Evolutionary conservation across 1,140 invertebrate species (phyloP).

Genomic region (Panagrolaimus sp.): DNA sequence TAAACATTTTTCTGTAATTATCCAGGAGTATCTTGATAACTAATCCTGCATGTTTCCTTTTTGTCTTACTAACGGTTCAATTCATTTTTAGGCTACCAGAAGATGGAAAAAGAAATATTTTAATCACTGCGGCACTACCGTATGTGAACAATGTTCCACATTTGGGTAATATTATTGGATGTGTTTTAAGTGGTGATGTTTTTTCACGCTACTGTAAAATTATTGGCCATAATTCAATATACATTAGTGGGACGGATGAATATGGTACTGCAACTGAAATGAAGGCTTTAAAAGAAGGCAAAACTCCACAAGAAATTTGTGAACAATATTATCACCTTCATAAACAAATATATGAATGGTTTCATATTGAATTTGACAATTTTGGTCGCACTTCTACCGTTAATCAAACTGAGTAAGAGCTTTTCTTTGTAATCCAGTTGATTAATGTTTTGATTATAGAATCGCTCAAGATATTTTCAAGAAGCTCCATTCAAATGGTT

Average conservation of each 20-base stretch:
- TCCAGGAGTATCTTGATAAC: too few species aligned
- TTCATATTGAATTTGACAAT: slow-evolving; percentile 90
- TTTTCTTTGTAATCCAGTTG: background rate
- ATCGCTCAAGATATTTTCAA: slow-evolving; percentile 78
- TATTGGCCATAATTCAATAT: slow-evolving; percentile 82
- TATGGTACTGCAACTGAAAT: slow-evolving; percentile 99
- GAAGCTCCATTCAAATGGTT: slow-evolving; percentile 76
- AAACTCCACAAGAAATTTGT: slow-evolving; percentile 87
- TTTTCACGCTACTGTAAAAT: slow-evolving; percentile 89
- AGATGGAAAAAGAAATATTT: slow-evolving; percentile 67
- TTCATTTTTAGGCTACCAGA: slow-evolving; percentile 30
- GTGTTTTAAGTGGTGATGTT: slow-evolving; percentile 93
- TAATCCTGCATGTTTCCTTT: too few species aligned
- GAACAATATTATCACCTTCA: slow-evolving; percentile 88
- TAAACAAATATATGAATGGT: slow-evolving; percentile 89
- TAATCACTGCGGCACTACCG: slow-evolving; percentile 90
- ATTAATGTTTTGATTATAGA: slow-evolving; percentile 63
- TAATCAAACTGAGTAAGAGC: slow-evolving; percentile 80
- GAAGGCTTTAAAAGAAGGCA: slow-evolving; percentile 76
- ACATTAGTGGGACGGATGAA: slow-evolving; percentile 93
- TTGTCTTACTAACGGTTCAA: too few species aligned
- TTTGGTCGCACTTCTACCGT: slow-evolving; percentile 92
- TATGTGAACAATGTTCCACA: slow-evolving; percentile 99
- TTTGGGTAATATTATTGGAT: slow-evolving; percentile 97
- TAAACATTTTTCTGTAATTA: too few species aligned